phyloP scores from a whole-genome alignment of 2,888 invertebrate species.

The Oeneis ivallda region DNA sequence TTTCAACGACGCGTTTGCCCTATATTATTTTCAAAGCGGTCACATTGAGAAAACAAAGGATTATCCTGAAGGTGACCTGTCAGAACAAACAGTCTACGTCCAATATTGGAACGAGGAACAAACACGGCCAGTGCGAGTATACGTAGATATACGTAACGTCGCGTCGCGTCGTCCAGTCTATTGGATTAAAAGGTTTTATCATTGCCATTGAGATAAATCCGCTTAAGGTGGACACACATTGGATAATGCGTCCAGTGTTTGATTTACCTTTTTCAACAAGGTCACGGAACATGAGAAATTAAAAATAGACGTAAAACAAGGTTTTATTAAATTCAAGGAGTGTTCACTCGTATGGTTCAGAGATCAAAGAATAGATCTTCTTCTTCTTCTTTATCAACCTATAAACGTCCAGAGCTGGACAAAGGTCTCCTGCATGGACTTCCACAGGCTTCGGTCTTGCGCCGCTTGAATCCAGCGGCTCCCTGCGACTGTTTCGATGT shows the following conservation, averaged over 20 bases:
- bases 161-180: constrained; percentile 3
- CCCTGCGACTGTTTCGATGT: no score
- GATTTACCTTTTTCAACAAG: not conserved
- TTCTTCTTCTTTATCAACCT: no score
- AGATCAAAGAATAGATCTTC: no score
- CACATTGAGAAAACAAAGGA: constrained; percentile 3
- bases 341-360: not conserved
- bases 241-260: not conserved
- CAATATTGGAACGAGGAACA: constrained; percentile 16
- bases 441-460: no score
- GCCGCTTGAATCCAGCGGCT: no score
- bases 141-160: not conserved
- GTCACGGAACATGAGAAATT: no score
- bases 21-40: not conserved
- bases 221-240: not conserved
- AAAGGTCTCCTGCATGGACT: no score
- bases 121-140: not conserved
- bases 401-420: no score
- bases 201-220: constrained; percentile 14
- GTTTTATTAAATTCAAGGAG: no score
- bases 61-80: constrained; percentile 6
- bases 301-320: no score
- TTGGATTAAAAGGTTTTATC: constrained; percentile 18
- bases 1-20: not conserved
- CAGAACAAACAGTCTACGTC: constrained; percentile 7